Evolutionary conservation across 2,113 vertebrate species (phyloP), one percentile per base, ranked within the genome.

Genomic region (Neolamprologus hecqui): DNA sequence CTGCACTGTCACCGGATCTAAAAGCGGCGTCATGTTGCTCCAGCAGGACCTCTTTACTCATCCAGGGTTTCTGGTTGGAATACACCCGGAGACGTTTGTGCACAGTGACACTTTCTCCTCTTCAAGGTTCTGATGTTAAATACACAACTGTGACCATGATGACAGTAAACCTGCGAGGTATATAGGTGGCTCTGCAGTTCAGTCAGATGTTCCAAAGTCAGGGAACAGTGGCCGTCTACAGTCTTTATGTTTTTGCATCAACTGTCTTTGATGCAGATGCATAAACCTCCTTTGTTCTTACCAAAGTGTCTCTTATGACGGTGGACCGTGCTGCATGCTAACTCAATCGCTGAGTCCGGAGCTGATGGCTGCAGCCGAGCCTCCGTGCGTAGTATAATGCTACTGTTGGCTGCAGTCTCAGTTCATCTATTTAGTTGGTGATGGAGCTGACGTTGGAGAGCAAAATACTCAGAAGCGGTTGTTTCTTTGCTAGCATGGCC

Each of bases 161-260:
- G 3, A 51, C 49, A 51, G 19, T 10, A 51, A 51, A 51, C 19
- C 49, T 51, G 49, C 1, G 19, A 51, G 5, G 49, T 51, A 19
- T 19, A 51, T 19, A 19, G 49, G 1, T 19, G 17, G 3, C 17
- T 51, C 47, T 3, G 13, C 42, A 45, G 47, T 1, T 51, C 7
- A 51, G 17, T 51, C 17, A 51, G 7, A 51, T 51, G 5, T 19
- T 19, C 47, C 47, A 19, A 9, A 1, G 0, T 0, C 47, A 19
- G 47, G 47, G 47, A 51, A 19, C 17, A 51, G 17, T 51, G 17
- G 8, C 0, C 9, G 47, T 51, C 49, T 51, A n/a, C 49, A 51
- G 49, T 10, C 49, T 51, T 5, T 51, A 51, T 51, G 19, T 51
- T n/a, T 19, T 51, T 51, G 49, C 47, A 51, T 51, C 47, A 9